These are phyloP conservation scores for Apantesis nais DNA, from an alignment of 2,888 invertebrate genomes.

Conservation along the genomic window DNA sequence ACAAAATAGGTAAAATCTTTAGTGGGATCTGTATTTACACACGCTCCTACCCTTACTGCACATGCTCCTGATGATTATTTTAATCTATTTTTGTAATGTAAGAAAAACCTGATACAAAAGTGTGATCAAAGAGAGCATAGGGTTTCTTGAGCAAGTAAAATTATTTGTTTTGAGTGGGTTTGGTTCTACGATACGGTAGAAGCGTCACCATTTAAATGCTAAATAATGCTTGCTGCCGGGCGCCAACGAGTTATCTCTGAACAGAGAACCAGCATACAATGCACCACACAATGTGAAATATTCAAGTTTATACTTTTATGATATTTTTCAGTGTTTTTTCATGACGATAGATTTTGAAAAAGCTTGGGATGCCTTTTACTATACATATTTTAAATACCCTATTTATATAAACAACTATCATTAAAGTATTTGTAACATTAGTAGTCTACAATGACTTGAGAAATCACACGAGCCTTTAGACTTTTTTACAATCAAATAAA, in stretches of 20 bases:
- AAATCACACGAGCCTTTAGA: no score
- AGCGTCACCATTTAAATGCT: slow-evolving; percentile 71
- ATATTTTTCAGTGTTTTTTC: slow-evolving; percentile 16
- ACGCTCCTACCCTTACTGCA: no score
- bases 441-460: not conserved
- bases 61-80: no score
- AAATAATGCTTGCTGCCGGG: slow-evolving; percentile 60
- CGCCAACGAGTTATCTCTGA: slow-evolving; percentile 60
- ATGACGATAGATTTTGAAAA: not conserved
- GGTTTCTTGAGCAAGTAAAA: not conserved
- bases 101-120: no score
- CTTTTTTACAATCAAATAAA: no score
- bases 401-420: not conserved
- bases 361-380: not conserved
- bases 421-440: not conserved
- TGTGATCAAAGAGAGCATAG: no score
- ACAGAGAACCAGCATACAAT: slow-evolving; percentile 63
- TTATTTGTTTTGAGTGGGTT: slow-evolving; percentile 3
- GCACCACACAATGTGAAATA: slow-evolving; percentile 40
- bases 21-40: no score
- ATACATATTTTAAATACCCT: not conserved
- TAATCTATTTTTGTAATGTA: no score
- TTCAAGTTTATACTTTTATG: slow-evolving; percentile 23
- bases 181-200: slow-evolving; percentile 25
- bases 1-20: not conserved